Evolutionary conservation across 2,888 invertebrate genomes (phyloP), one percentile per base, ranked within the genome.

Genomic region (Crematogaster levior): DNA sequence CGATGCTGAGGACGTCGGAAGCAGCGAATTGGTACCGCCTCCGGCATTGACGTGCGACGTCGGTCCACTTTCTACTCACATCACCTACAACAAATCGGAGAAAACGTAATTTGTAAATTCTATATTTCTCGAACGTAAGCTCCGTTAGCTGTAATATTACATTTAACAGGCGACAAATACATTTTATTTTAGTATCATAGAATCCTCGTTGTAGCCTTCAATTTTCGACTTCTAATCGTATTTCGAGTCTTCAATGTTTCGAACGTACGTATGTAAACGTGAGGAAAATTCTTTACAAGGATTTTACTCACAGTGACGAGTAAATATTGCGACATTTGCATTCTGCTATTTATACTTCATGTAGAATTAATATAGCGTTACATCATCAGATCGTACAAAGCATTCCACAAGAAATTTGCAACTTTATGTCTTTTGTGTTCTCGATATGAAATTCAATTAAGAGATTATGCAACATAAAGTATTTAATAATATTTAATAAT

Each of bases 51-150:
- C 83, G 63, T 92, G 92, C 61, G 92, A 91, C 82, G 94, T 93
- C 89, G 94, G 92, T 91, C 95, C 95, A 92, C 95, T 94, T 94
- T 95, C 95, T 92, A 95, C 95, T 95, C 95, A 95, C 95, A 95
- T 95, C 90, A 95, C 95, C 95, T 95, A 92, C 79, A 73, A 93
- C 58, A 63, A 40, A 4, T 66, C 43, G n/a, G 63, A 21, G 18
- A 68, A 37, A 30, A 30, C 6, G 6, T 24, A 18, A 3, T 15
- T 34, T 9, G 24, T 21, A 30, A 15, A 30, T 12, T n/a, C n/a
- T n/a, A 68, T 4, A 15, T 34, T 34, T 53, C 24, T 9, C 10
- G 37, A 40, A 37, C 18, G n/a, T 6, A 5, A 5, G 3, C 21
- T 30, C 27, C 27, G 21, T 27, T n/a, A 1, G 21, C 30, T 15